Evolutionary conservation across 2,113 vertebrate genomes (phyloP).

Genomic region (Aspiorhynchus laticeps): DNA sequence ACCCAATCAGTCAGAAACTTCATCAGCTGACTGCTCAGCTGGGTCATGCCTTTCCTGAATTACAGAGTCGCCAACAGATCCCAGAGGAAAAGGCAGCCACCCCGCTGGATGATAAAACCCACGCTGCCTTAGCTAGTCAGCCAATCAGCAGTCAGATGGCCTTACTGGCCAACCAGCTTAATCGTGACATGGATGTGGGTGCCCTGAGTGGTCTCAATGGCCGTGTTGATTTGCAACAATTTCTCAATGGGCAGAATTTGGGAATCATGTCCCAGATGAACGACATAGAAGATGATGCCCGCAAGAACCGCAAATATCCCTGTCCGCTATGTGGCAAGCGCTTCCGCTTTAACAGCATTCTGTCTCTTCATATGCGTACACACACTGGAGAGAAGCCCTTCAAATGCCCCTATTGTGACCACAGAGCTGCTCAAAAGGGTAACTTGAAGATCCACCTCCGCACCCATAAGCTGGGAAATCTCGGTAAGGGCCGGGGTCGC

Average conservation of each 20-base stretch:
- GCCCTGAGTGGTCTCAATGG: slow-evolving; percentile 86
- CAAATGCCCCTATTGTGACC: slow-evolving; percentile 98
- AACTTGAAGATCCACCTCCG: slow-evolving; percentile 98
- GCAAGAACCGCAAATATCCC: slow-evolving; percentile 96
- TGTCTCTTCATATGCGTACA: slow-evolving; percentile 98
- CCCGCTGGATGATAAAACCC: slow-evolving; percentile 90
- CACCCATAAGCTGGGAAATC: slow-evolving; percentile 96
- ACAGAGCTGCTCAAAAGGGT: slow-evolving; percentile 96
- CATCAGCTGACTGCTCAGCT: slow-evolving; percentile 96
- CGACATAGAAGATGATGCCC: slow-evolving; percentile 96
- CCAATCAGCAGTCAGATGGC: slow-evolving; percentile 98
- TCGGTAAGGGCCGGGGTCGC: slow-evolving; percentile 94
- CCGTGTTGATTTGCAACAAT: slow-evolving; percentile 95
- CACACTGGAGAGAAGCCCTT: slow-evolving; percentile 99
- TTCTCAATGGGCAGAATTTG: slow-evolving; percentile 96
- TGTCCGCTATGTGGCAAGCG: slow-evolving; percentile 97
- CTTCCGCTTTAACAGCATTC: slow-evolving; percentile 98
- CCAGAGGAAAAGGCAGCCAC: slow-evolving; percentile 87
- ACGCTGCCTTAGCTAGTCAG: slow-evolving; percentile 87
- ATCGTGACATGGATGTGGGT: slow-evolving; percentile 88
- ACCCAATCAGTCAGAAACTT: slow-evolving; percentile 98
- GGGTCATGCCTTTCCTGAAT: slow-evolving; percentile 94
- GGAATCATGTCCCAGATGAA: slow-evolving; percentile 99
- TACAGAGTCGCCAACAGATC: slow-evolving; percentile 90
- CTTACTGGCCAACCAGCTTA: slow-evolving; percentile 92